Base-by-base conservation (phyloP, 35 echinoderm and acorn worm species). In the Heliocidaris erythrogramma region DNA sequence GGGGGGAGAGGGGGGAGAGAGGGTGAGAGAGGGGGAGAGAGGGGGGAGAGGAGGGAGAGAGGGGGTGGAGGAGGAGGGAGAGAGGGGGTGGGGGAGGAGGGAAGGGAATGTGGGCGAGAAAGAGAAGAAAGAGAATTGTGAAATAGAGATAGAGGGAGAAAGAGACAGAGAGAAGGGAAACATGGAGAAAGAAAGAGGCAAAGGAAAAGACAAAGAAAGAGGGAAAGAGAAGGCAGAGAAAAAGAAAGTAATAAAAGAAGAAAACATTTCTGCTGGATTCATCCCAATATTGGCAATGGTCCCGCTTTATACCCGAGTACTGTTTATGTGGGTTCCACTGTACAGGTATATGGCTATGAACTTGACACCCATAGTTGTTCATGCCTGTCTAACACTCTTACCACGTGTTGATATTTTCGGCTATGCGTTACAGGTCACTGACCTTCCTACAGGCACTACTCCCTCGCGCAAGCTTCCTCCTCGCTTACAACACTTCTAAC, bases 391-490 rank as follows among this genome's bases (percentile, higher is more conserved):
- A 78, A 78, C 18, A 78, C 21, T 21, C 65, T 27, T 27, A 78
- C 65, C 21, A 78, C 65, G 65, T 78, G 65, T 78, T 78, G 65
- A 78, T 78, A 78, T 27, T 78, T n/a, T n/a, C n/a, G 65, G 17
- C 65, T 78, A 78, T n/a, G 65, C 65, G 65, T 78, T 78, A 78
- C 65, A 78, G 65, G 65, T 78, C 65, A 78, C 65, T 18, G 65
- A 78, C 65, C 65, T 78, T 78, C 65, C 65, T 78, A 78, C 35
- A 78, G 65, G 65, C 65, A 78, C 65, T 78, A 78, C 65, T 78
- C 65, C 65, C 65, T 78, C 65, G 65, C 65, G n/a, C 27, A 78
- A 21, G 65, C 65, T 78, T 78, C 65, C 65, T 78, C 65, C 1
- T n/a, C n/a, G n/a, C n/a, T 18, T 78, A 27, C 27, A 78, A 7